phyloP scores from a whole-genome alignment of 2,113 vertebrate species.

The Natator depressus region DNA sequence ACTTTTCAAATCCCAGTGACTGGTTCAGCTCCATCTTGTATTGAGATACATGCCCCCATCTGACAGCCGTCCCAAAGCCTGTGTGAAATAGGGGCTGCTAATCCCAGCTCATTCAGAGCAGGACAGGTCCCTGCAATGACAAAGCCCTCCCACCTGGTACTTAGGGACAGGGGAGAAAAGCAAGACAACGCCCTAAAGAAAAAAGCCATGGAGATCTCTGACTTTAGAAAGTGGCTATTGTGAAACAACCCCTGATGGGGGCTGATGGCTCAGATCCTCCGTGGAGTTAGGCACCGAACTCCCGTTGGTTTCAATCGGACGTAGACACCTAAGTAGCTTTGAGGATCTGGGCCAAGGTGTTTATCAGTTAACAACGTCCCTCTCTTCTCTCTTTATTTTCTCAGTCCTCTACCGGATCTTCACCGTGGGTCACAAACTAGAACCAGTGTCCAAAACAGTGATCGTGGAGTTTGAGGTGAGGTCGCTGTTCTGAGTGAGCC shows the following conservation, averaged over 20 bases:
- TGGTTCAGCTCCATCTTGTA: neutral
- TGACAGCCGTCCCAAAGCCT: neutral
- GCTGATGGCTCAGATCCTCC: too few relatives aligned
- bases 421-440: slow-evolving; percentile 52
- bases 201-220: too few relatives aligned
- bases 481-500: neutral
- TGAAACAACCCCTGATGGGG: too few relatives aligned
- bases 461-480: slow-evolving; percentile 59
- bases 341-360: neutral
- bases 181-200: too few relatives aligned
- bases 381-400: neutral
- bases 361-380: neutral
- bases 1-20: neutral
- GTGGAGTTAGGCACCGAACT: too few relatives aligned
- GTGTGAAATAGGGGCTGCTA: neutral
- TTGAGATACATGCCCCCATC: neutral
- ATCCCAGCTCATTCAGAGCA: too few relatives aligned
- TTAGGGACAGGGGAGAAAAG: too few relatives aligned
- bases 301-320: neutral
- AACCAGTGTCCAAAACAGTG: slow-evolving; percentile 42
- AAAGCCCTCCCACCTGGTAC: too few relatives aligned
- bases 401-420: slow-evolving; percentile 70
- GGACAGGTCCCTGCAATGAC: too few relatives aligned
- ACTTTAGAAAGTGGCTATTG: too few relatives aligned
- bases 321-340: neutral